Evolutionary conservation across 2,113 vertebrate genomes (phyloP).

Genomic region (Taxidea taxus): DNA sequence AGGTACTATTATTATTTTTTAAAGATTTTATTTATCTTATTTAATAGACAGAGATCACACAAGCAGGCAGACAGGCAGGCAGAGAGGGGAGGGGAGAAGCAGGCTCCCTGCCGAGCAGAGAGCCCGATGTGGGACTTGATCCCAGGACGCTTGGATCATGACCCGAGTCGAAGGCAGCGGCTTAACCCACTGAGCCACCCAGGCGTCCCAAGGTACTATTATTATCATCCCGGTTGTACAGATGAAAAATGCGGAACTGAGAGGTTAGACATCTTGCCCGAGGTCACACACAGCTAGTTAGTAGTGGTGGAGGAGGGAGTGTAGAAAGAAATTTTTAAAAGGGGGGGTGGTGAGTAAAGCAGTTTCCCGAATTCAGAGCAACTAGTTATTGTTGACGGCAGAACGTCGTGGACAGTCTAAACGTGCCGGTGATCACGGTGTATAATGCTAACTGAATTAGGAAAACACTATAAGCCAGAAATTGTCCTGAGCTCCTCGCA

Average conservation of each 20-base stretch:
- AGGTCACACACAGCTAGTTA: neutral
- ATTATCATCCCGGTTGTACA: neutral
- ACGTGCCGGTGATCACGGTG: neutral
- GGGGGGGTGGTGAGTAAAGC: no score
- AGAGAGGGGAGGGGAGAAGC: no score
- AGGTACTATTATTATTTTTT: neutral
- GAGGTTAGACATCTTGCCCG: neutral
- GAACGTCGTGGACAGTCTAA: neutral
- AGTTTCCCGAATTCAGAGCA: neutral
- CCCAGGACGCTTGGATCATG: no score
- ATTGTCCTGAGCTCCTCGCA: neutral
- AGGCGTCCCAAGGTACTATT: neutral
- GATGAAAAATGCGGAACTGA: neutral
- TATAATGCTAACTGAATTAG: neutral
- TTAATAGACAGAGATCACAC: no score
- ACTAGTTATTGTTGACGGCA: neutral
- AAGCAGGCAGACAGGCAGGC: no score
- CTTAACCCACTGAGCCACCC: no score
- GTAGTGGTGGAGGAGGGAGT: neutral
- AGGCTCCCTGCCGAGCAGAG: no score
- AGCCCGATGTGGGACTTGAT: no score
- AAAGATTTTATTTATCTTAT: no score
- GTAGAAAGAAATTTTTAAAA: neutral
- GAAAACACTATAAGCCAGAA: neutral
- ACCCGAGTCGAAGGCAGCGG: no score